phyloP scores from a whole-genome alignment of 2,113 vertebrate genomes.

The Vimba vimba region DNA sequence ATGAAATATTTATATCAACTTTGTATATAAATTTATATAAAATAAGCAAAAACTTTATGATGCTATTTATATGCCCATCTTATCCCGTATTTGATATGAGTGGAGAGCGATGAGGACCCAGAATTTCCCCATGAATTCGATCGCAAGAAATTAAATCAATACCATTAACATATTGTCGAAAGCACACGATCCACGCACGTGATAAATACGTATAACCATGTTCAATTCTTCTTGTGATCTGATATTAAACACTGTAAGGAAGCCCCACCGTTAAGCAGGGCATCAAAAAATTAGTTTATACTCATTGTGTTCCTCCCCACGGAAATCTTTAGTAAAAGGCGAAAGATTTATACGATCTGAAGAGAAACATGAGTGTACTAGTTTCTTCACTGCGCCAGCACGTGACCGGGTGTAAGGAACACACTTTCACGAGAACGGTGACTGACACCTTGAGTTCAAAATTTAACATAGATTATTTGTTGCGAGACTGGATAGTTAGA shows the following conservation, averaged over 20 bases:
- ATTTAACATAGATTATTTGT: background rate
- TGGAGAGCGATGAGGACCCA: no score
- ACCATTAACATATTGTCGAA: no score
- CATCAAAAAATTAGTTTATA: background rate
- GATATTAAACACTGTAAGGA: no score
- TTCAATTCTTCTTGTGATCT: rapidly evolving
- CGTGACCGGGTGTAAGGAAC: rapidly evolving
- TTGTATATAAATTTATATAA: background rate
- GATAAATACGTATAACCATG: rapidly evolving
- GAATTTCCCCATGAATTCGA: no score
- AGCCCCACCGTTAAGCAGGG: background rate
- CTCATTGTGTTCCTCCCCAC: slow-evolving; percentile 19
- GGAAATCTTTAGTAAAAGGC: slow-evolving; percentile 39
- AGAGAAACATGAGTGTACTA: slow-evolving; percentile 31
- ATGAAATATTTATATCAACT: background rate
- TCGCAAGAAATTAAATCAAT: no score
- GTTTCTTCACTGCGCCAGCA: rapidly evolving
- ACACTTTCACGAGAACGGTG: background rate
- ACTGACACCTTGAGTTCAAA: background rate
- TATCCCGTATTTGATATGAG: no score
- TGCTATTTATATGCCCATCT: no score
- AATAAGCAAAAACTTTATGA: background rate
- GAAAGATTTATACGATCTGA: slow-evolving; percentile 31
- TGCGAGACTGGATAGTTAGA: no score
- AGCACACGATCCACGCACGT: no score